These are phyloP conservation scores for Corapipo altera DNA, from an alignment of 2,113 vertebrate genomes.

Conservation along the genomic window DNA sequence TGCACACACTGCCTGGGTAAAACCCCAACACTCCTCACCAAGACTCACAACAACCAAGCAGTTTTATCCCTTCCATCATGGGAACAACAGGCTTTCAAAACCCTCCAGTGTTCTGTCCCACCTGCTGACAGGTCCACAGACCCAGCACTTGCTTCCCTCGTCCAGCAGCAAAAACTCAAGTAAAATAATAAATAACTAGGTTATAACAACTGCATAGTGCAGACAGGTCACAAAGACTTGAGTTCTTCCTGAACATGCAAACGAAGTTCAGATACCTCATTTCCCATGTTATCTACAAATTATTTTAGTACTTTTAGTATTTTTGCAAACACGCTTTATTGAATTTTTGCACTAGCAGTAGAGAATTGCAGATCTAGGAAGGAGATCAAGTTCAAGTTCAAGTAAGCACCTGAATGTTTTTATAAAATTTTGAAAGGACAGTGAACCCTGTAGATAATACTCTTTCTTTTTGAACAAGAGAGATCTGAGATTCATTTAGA, in stretches of 20 bases:
- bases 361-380: background rate
- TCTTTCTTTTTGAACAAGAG: background rate
- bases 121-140: background rate
- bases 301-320: background rate
- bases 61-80: background rate
- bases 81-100: background rate
- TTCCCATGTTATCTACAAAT: background rate
- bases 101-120: rapidly evolving
- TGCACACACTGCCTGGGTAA: background rate
- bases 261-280: background rate
- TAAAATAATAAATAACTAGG: background rate
- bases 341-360: background rate
- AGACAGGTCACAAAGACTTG: background rate
- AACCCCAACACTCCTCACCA: background rate
- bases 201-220: background rate
- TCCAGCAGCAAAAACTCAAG: background rate
- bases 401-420: background rate
- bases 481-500: background rate
- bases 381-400: background rate
- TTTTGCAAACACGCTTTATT: background rate
- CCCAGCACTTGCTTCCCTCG: background rate
- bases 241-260: background rate
- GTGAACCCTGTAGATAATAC: background rate
- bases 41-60: background rate
- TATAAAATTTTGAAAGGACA: background rate